phyloP scores from a whole-genome alignment of 2,113 vertebrate genomes.

The Thermophis baileyi region DNA sequence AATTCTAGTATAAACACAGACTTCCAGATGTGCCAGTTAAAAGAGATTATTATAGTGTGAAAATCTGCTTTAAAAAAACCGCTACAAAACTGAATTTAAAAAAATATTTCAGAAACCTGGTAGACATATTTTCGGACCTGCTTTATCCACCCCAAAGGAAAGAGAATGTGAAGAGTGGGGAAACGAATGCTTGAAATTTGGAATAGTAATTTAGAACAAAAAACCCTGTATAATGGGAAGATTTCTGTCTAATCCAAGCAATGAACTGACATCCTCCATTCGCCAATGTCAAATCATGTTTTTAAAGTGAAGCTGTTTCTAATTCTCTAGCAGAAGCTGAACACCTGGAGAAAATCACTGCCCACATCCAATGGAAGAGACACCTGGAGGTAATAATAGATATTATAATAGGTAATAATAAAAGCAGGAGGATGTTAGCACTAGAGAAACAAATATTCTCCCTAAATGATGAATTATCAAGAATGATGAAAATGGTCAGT shows the following conservation, averaged over 20 bases:
- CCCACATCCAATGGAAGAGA: slow-evolving; percentile 14
- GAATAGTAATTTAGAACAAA: background rate
- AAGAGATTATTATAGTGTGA: background rate
- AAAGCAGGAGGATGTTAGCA: background rate
- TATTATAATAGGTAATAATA: background rate
- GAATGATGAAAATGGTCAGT: background rate
- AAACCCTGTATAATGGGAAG: background rate
- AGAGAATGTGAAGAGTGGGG: background rate
- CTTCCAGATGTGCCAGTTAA: background rate
- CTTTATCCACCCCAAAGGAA: background rate
- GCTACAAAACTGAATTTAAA: background rate
- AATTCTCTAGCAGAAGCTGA: background rate
- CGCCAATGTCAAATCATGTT: background rate
- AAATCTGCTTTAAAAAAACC: background rate
- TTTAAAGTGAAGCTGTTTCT: background rate
- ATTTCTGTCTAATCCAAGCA: background rate
- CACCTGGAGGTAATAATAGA: slow-evolving; percentile 27
- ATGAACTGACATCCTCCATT: background rate
- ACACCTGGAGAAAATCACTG: background rate
- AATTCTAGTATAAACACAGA: too few species aligned
- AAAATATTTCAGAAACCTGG: background rate
- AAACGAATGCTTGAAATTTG: background rate
- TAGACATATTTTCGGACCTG: background rate
- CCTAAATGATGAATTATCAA: background rate
- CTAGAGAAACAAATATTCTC: background rate